Conservation (phyloP, 2,113 vertebrate species). For the Dasyurus viverrinus region DNA sequence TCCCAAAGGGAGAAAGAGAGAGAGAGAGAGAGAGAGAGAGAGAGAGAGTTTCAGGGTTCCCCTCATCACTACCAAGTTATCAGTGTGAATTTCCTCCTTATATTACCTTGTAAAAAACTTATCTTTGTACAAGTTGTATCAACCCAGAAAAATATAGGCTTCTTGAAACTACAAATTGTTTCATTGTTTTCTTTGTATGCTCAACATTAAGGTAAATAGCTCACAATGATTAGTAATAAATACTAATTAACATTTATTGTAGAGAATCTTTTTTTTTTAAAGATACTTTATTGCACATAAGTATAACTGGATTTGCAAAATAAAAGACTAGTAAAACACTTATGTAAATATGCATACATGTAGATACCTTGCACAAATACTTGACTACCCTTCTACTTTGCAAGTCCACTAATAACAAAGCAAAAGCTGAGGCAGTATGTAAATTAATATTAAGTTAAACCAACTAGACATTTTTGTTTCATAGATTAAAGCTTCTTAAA, state of each 20-base stretch:
- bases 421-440: not conserved
- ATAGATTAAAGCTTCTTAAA: no score
- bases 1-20: no score
- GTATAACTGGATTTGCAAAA: not conserved
- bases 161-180: not conserved
- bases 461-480: not conserved
- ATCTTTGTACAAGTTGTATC: not conserved
- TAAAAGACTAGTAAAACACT: no score
- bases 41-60: no score
- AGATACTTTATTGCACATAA: not conserved
- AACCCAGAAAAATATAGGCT: not conserved
- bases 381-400: not conserved
- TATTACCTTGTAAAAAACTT: not conserved
- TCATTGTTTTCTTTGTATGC: not conserved
- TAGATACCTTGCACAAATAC: not conserved
- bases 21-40: no score
- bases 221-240: not conserved
- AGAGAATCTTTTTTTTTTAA: not conserved
- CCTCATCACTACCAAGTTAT: not conserved
- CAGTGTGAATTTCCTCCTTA: not conserved
- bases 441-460: not conserved
- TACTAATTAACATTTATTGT: not conserved
- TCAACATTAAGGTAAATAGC: slow-evolving; percentile 1
- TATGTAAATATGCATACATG: not conserved
- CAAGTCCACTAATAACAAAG: not conserved